Evolutionary conservation across 2,113 vertebrate species (phyloP), one percentile per base, ranked within the genome.

Genomic region (Archocentrus centrarchus): DNA sequence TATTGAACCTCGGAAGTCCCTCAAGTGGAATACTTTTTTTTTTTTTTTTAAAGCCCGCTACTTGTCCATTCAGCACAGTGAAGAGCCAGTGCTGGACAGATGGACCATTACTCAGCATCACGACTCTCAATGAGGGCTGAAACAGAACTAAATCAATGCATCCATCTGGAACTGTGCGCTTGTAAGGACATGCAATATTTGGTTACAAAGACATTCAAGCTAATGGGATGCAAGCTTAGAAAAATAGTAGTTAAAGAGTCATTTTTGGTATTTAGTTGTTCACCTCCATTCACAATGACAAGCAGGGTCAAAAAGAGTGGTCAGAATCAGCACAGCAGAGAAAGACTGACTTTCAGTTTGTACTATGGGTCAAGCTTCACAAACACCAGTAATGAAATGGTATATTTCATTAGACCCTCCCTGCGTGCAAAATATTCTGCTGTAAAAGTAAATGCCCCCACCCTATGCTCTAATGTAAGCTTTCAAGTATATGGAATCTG

Each of bases 41-140:
- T 68, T 53, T 50, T 66, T 70, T 68, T 53, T 50, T 66, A 82
- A 86, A 87, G 35, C 44, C 68, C 35, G 73, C 79, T 70, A 39
- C 79, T 80, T 78, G 89, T 85, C 80, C 89, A 91, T 86, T 91
- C 86, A 91, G 89, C 57, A 2, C 44, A 58, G 82, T 37, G 78
- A 63, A 68, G 24, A 73, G 79, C 47, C 61, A 83, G 44, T 37
- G 81, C 59, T 73, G 78, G 90, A 93, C 92, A 93, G 90, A 89
- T 82, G 88, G 87, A 82, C 78, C 82, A 84, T 94, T 93, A 90
- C 83, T 92, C 93, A 94, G 90, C 91, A 89, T 63, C 83, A 76
- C 70, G 39, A 76, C 77, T 80, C 68, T 86, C 73, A 88, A 75
- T 81, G 75, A 90, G 44, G 63, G 70, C 66, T 68, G 55, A 57